phyloP scores from a whole-genome alignment of 2,888 invertebrate genomes.

The Drosophila antonietae region DNA sequence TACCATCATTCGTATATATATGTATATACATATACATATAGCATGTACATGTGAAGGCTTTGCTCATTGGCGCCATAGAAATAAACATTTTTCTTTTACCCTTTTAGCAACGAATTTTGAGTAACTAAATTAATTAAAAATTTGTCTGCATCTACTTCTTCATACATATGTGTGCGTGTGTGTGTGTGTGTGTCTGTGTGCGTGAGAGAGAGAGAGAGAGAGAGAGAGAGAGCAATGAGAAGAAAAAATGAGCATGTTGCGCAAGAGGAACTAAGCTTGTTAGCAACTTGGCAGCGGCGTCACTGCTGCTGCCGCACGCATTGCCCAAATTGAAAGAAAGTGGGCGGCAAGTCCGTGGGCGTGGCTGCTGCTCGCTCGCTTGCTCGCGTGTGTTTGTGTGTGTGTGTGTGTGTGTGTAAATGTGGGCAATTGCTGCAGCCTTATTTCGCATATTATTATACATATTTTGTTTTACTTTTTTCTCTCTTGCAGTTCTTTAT shows the following conservation, averaged over 20 bases:
- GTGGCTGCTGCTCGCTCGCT: not conserved
- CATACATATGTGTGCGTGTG: constrained; percentile 4
- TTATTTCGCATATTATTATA: constrained; percentile 74
- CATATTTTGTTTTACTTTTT: constrained; percentile 71
- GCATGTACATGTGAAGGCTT: not conserved
- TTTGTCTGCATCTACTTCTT: constrained; percentile 34
- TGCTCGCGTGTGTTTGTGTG: not conserved
- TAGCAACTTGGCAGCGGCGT: constrained; percentile 68
- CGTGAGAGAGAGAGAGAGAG: too few species aligned
- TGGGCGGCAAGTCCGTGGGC: constrained; percentile 21
- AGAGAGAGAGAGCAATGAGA: constrained; percentile 1
- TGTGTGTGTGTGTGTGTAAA: not conserved
- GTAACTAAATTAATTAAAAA: constrained; percentile 70
- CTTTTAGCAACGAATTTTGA: constrained; percentile 46
- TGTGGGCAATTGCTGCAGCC: constrained; percentile 45
- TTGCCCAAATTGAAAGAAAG: constrained; percentile 26
- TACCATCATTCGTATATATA: too few species aligned
- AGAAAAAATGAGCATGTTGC: constrained; percentile 58
- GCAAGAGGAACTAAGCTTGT: constrained; percentile 71
- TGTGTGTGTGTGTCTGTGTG: constrained; percentile 15
- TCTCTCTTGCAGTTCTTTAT: constrained; percentile 43
- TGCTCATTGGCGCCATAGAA: constrained; percentile 15
- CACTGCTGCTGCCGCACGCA: constrained; percentile 44
- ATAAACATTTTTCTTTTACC: constrained; percentile 26
- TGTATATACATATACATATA: not conserved